Percentiles rank a stretch among this genome's conserved stretches.
Conservation (phyloP, 2,113 vertebrate species). For the Barbus barbus region DNA sequence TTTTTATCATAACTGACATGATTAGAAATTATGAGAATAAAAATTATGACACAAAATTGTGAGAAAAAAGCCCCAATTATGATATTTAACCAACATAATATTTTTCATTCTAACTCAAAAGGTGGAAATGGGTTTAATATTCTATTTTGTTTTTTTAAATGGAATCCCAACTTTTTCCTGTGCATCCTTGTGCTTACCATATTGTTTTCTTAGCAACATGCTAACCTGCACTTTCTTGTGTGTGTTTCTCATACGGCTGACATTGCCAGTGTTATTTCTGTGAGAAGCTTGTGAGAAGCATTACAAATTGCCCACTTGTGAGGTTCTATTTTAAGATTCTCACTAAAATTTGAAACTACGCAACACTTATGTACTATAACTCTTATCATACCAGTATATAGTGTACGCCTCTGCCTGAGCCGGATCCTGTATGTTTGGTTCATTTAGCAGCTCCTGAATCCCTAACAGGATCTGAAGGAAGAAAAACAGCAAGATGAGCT, state of each 20-base stretch:
- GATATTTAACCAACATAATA: too few species aligned
- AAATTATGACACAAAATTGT: too few species aligned
- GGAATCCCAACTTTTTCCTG: too few species aligned
- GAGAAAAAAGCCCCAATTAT: too few species aligned
- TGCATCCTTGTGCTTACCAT: too few species aligned
- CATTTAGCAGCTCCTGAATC: slow-evolving; percentile 99
- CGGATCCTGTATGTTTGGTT: slow-evolving; percentile 99
- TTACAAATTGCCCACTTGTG: too few species aligned
- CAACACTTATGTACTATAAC: not conserved
- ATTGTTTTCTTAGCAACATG: not conserved
- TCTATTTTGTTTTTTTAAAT: too few species aligned
- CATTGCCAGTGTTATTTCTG: not conserved
- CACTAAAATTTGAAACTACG: not conserved
- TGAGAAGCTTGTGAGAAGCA: not conserved
- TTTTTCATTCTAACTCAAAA: too few species aligned
- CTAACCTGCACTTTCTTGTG: not conserved
- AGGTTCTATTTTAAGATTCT: not conserved
- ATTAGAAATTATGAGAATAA: too few species aligned
- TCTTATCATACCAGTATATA: slow-evolving; percentile 53
- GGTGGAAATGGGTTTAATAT: too few species aligned
- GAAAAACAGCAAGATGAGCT: not conserved
- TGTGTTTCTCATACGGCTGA: not conserved
- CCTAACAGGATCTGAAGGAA: slow-evolving; percentile 91
- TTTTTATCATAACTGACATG: too few species aligned
- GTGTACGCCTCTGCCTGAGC: slow-evolving; percentile 97